Base-by-base conservation (phyloP, 2,797 vertebrate genomes). In the Sebastes matsubarae region DNA sequence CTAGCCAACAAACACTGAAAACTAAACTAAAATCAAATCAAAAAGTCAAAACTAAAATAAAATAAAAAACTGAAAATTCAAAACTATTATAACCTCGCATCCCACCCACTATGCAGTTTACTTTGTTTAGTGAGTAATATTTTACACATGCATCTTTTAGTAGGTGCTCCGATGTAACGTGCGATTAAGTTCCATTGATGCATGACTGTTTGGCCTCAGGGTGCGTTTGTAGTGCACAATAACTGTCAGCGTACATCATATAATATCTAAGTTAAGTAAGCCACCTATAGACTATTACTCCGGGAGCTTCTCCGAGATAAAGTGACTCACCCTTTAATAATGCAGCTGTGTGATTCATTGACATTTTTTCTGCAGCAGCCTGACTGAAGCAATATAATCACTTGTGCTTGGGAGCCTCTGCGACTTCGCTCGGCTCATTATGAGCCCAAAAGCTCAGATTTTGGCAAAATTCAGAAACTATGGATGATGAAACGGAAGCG, bases 341-440 rank as follows among this genome's bases (percentile, higher is more conserved):
- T 74, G 78, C 75, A 81, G 76, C 68, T 50, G 46, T 84, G 82
- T 78, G 75, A 89, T 87, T 92, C 80, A 90, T 34, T 88, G 85
- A 88, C 82, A 90, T 91, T 90, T 90, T 90, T 93, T 78, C 80
- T 75, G 83, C 81, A 84, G 84, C 76, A 80, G 77, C 50, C 24
- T 20, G 54, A 85, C 67, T 42, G 22, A 73, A 76, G 72, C 13
- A 46, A 64, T 69, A 36, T 61, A 22, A 80, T 80, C 55, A 81
- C 54, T 84, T 72, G 57, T 77, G 67, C 82, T 67, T 9, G 22
- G 57, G 76, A 79, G 74, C 72, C 12, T 61, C 50, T 54, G 58
- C 24, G 18, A 67, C 59, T 73, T 89, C 59, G 72, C 9, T 79
- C 70, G 20, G 60, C 25, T 32, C 11, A 88, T 67, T 57, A 61